Evolutionary conservation across 2,113 vertebrate species (phyloP).

Genomic region (Plecturocebus donacophilus): DNA sequence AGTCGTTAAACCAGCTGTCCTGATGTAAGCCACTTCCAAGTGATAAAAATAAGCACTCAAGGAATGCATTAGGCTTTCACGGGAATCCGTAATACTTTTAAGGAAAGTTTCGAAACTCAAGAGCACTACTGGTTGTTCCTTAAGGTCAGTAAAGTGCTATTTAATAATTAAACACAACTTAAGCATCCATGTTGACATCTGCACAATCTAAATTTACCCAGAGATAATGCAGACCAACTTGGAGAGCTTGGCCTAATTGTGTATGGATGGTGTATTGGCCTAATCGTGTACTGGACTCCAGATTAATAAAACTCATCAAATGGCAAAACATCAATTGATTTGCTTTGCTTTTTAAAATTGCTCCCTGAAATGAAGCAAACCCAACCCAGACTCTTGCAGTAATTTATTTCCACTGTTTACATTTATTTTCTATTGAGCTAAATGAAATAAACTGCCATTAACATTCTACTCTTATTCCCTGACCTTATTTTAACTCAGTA

Average conservation of each 20-base stretch:
- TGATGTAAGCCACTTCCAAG: not conserved
- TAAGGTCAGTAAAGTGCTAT: not conserved
- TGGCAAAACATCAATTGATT: not conserved
- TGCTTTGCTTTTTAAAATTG: constrained; percentile 22
- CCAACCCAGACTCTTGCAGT: not conserved
- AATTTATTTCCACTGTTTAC: not conserved
- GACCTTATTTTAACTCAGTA: constrained; percentile 32
- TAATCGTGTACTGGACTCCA: not conserved
- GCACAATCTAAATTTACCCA: not conserved
- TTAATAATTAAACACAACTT: constrained; percentile 38
- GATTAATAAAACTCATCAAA: not conserved
- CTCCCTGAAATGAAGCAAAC: constrained; percentile 18
- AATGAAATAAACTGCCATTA: not conserved
- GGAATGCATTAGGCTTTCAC: not conserved
- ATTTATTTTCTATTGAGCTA: not conserved
- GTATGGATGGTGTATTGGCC: not conserved
- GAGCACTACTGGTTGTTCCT: not conserved
- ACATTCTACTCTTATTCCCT: not conserved
- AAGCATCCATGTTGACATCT: not conserved
- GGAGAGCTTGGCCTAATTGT: not conserved
- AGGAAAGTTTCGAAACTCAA: not conserved
- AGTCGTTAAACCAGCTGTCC: not conserved
- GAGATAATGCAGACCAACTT: not conserved
- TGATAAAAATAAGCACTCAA: constrained; percentile 21
- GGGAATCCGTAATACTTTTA: not conserved